Percentiles rank a stretch among this genome's conserved stretches.
These are phyloP conservation scores for Nycticorax nycticorax DNA, from an alignment of 2,113 vertebrate species.

Conservation along the genomic window DNA sequence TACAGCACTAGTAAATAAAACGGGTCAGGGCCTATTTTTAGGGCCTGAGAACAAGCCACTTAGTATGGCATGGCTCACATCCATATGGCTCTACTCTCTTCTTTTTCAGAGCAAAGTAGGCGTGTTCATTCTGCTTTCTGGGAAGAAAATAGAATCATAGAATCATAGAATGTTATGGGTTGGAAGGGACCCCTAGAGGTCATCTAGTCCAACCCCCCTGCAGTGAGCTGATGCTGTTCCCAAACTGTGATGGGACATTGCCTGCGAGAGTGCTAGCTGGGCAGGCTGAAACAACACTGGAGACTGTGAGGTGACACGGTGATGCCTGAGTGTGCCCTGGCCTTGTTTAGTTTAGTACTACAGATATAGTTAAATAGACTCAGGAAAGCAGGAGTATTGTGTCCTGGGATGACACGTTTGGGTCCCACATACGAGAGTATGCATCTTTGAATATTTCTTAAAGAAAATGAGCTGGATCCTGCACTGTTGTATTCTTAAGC, in stretches of 20 bases:
- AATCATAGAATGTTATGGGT: too few species aligned
- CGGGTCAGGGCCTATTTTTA: neutral
- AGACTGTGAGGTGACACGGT: neutral
- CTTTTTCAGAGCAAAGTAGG: neutral
- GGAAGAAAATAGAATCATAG: neutral
- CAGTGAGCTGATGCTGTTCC: neutral
- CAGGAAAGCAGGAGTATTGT: neutral
- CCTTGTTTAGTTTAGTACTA: neutral
- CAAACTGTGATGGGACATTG: neutral
- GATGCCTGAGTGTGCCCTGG: neutral
- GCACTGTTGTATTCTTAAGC: neutral
- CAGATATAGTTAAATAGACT: neutral
- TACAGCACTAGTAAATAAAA: constrained; percentile 5
- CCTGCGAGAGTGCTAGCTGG: neutral
- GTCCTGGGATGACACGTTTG: neutral
- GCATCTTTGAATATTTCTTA: neutral
- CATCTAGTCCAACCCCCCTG: too few species aligned
- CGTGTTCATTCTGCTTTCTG: neutral
- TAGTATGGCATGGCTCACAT: neutral
- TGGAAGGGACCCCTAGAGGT: too few species aligned
- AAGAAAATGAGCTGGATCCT: neutral
- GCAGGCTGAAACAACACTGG: neutral
- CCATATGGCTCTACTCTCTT: neutral
- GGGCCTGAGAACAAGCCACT: neutral
- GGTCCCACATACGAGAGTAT: neutral